Conservation (phyloP, 2,797 vertebrate species). For the Epinephelus awoara region DNA sequence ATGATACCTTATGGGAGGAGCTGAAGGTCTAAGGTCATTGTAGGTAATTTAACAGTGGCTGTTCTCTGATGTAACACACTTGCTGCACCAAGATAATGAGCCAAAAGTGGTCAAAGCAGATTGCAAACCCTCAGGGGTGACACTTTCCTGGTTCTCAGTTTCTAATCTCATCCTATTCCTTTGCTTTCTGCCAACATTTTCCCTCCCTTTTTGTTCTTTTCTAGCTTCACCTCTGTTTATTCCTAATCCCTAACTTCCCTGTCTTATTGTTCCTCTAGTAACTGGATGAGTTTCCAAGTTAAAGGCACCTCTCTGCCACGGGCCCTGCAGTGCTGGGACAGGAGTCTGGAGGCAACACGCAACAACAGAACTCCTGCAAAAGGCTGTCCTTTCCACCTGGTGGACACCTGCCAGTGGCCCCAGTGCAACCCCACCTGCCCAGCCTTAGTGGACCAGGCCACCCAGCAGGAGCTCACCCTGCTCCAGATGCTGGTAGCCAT, state of each 20-base stretch:
- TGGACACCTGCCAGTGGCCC: constrained; percentile 89
- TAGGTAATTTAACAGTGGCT: constrained; percentile 31
- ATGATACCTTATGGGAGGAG: constrained; percentile 29
- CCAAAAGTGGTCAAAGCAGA: constrained; percentile 24
- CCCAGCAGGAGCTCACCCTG: constrained; percentile 88
- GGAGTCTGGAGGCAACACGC: constrained; percentile 86
- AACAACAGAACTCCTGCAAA: constrained; percentile 85
- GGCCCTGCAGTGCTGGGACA: constrained; percentile 91
- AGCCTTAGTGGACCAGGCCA: constrained; percentile 84
- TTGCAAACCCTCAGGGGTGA: constrained; percentile 1
- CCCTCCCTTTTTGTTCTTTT: neutral
- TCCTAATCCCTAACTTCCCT: neutral
- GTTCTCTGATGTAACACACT: constrained; percentile 23
- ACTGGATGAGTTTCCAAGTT: constrained; percentile 89
- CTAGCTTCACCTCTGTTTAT: neutral
- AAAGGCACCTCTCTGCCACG: constrained; percentile 86
- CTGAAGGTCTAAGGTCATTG: constrained; percentile 24
- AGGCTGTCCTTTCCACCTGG: constrained; percentile 88
- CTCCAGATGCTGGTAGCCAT: constrained; percentile 87
- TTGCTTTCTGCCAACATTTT: neutral
- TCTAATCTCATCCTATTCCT: neutral
- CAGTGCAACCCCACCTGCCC: constrained; percentile 92
- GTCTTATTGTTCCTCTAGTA: constrained; percentile 73
- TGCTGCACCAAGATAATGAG: constrained; percentile 6
- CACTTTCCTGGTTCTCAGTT: neutral